phyloP scores from a whole-genome alignment of 1,140 invertebrate species.

The Sinonovacula constricta region DNA sequence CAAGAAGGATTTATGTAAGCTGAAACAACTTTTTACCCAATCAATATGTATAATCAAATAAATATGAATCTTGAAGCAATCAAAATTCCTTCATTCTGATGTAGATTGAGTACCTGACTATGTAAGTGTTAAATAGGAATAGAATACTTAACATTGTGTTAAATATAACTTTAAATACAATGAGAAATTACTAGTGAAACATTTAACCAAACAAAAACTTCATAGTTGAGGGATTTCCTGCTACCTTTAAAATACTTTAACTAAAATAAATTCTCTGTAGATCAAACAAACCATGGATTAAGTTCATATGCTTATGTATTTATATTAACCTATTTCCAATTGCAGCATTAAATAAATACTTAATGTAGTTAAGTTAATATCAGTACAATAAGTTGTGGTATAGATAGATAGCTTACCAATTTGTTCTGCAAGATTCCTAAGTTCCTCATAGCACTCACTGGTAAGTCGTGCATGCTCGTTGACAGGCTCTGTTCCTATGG shows the following conservation, averaged over 20 bases:
- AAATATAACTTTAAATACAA: too few species aligned
- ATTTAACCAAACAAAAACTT: too few species aligned
- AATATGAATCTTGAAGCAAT: too few species aligned
- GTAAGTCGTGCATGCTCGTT: slow-evolving; percentile 65
- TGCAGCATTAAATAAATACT: background rate
- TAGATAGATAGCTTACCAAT: slow-evolving; percentile 75
- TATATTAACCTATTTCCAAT: background rate
- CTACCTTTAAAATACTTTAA: background rate
- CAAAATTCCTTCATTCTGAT: too few species aligned
- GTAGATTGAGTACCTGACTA: too few species aligned
- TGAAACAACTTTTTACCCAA: too few species aligned
- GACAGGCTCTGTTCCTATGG: slow-evolving; percentile 71
- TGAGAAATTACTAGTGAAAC: too few species aligned
- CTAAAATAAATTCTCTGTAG: background rate
- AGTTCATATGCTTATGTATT: background rate
- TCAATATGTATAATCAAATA: too few species aligned
- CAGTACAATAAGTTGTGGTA: background rate
- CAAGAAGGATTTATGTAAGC: too few species aligned
- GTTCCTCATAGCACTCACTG: slow-evolving; percentile 75
- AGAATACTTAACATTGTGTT: too few species aligned
- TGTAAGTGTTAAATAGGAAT: too few species aligned
- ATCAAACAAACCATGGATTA: background rate
- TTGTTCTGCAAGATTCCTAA: slow-evolving; percentile 71
- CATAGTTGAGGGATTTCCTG: background rate
- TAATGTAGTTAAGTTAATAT: background rate